phyloP scores from a whole-genome alignment of 2,888 invertebrate genomes.

The Ophioninae sp. region DNA sequence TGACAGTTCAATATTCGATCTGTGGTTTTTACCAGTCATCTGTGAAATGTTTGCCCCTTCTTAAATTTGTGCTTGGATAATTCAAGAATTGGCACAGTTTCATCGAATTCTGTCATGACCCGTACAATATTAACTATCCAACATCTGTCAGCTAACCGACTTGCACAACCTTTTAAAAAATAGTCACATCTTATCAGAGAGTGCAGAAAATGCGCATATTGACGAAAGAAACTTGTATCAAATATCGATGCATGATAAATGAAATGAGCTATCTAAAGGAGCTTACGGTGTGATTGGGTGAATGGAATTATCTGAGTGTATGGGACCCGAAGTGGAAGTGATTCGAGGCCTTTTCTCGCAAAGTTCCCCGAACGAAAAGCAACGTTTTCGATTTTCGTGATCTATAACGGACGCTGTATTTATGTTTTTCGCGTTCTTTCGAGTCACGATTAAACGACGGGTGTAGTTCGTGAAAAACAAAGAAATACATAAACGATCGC shows the following conservation, averaged over 20 bases:
- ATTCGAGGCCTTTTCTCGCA: conserved; percentile 65
- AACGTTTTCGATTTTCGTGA: conserved; percentile 72
- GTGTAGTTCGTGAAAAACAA: conserved; percentile 34
- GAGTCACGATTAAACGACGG: conserved; percentile 20
- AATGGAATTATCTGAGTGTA: conserved; percentile 64
- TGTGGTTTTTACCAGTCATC: not conserved
- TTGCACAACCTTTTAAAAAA: not conserved
- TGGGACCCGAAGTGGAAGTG: conserved; percentile 79
- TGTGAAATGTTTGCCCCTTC: not conserved
- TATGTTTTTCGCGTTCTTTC: conserved; percentile 38
- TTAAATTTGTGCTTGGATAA: not conserved
- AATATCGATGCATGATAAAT: not conserved
- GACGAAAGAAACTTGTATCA: not conserved
- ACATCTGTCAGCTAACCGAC: not conserved
- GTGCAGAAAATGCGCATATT: not conserved
- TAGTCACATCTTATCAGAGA: not conserved
- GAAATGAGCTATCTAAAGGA: not conserved
- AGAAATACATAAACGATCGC: not conserved
- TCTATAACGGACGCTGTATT: conserved; percentile 79
- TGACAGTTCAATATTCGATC: not conserved
- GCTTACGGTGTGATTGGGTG: conserved; percentile 42
- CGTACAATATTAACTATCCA: not conserved
- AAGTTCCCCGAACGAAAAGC: conserved; percentile 61
- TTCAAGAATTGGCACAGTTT: not conserved
- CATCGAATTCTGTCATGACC: not conserved